Evolutionary conservation across 2,888 invertebrate genomes (phyloP), one percentile per base, ranked within the genome.

Genomic region (Cheilosia variabilis): DNA sequence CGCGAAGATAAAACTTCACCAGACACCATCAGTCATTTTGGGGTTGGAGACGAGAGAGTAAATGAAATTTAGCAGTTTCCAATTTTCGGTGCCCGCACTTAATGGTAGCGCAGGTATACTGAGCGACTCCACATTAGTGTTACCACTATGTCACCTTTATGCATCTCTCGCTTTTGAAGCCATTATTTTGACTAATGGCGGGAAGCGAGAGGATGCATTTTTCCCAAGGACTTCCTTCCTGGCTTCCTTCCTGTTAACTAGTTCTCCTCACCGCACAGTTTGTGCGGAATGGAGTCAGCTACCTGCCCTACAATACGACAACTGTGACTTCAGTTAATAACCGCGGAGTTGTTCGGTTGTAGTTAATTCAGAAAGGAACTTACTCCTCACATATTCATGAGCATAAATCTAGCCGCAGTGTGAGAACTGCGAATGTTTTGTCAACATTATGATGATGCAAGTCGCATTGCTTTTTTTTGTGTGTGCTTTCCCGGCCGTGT

Each of bases 221-320:
- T 84, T 76, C 62, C 69, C 69, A 84, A 80, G 84, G 80, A 84
- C 79, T 83, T 79, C 84, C 84, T 84, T 84, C 83, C 83, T 83
- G 63, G 22, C 79, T 83, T 82, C 71, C 77, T 82, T 79, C 75
- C 75, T 75, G 57, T 63, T 72, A 73, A 78, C 82, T 82, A 66
- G 58, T 37, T 37, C 37, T 68, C 68, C 15, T 62, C 62, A 37
- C 62, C 72, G 2, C 31, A 63, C 60, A 19, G 43, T 52, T 7
- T 58, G 13, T 66, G 22, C 22, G 13, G 37, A 17, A 24, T 52
- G 41, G 50, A 47, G 50, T 17, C 22, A 73, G 60, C 19, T 45
- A 50, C 19, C 66, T 60, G 68, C 57, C 47, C 45, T 66, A 75
- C 55, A 45, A 62, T 60, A 72, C 69, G 69, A 69, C 45, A 69